Base-by-base conservation (phyloP, 2,888 invertebrate genomes). In the Pterostichus madidus region DNA sequence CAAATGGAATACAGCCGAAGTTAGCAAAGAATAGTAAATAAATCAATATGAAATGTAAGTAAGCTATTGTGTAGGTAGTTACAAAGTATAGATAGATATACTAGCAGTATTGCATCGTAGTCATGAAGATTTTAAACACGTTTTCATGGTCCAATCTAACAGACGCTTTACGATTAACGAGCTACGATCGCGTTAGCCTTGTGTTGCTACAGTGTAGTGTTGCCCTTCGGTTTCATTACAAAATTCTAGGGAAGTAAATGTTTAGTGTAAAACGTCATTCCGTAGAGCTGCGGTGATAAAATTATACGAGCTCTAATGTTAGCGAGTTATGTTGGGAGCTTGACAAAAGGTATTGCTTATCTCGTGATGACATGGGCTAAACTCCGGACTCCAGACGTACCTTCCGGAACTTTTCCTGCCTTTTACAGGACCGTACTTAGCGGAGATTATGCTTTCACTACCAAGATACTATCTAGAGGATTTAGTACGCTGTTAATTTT, bases 141-240 rank as follows among this genome's bases (percentile, higher is more conserved):
- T 80, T 80, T 77, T 80, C 68, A 80, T 80, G 53, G 80, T 68
- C 17, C 68, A 80, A 80, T 80, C 68, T 68, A 80, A 56, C 61
- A 61, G 64, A 64, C 80, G 80, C 64, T 80, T 80, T 80, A 80
- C 80, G 80, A 80, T 80, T 64, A 68, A 80, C 80, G 52, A 80
- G 56, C 32, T 3, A 68, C 64, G 68, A 80, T 77, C 77, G 53
- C 53, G 75, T 75, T 46, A 32, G 53, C 49, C 24, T 76, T 77
- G 75, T 52, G 10, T 56, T 77, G 77, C 59, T 77, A 77, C 56
- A 77, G n/a, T 49, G 39, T 39, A 77, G 11, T 73, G 75, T 75
- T 75, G 75, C 75, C 75, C 32, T 75, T 35, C 75, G 56, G 52
- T 77, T 77, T 77, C 53, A 77, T 77, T 77, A 77, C 77, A 77